Evolutionary conservation across 2,888 invertebrate species (phyloP).

Genomic region (Chloroclystis v-ata): DNA sequence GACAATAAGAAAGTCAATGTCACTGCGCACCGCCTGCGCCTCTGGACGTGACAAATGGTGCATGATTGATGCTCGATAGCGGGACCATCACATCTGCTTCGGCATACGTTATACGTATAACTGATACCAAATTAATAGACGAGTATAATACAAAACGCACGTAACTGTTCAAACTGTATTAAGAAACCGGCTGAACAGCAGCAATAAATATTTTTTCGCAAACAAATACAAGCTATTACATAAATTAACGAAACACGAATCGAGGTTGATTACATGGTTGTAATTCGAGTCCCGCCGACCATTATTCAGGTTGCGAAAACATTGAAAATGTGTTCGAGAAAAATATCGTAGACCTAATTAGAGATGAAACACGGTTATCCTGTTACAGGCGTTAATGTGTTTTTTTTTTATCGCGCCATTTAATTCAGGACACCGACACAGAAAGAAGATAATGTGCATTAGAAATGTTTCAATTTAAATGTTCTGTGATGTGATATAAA

Average conservation of each 20-base stretch:
- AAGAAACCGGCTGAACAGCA: conserved; percentile 23
- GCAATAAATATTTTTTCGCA: conserved; percentile 23
- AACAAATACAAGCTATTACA: conserved; percentile 22
- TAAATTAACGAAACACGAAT: conserved; percentile 27
- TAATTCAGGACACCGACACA: conserved; percentile 23
- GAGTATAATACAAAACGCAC: neutral
- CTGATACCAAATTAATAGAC: neutral
- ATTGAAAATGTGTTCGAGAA: conserved; percentile 45
- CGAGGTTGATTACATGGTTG: conserved; percentile 30
- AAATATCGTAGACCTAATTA: conserved; percentile 52
- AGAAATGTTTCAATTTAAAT: neutral
- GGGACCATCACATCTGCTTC: conserved; percentile 23
- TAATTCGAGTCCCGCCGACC: conserved; percentile 24
- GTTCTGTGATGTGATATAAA: no score
- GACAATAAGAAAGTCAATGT: conserved; percentile 74
- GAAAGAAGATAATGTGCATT: conserved; percentile 18
- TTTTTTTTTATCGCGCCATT: conserved; percentile 22
- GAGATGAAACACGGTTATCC: conserved; percentile 58
- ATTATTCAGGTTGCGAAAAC: conserved; percentile 48
- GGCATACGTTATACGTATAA: conserved; percentile 19
- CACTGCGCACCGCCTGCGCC: conserved; percentile 48
- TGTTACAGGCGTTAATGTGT: conserved; percentile 34
- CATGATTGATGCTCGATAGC: conserved; percentile 33
- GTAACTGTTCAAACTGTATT: conserved; percentile 5
- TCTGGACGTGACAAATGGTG: conserved; percentile 52